These are phyloP conservation scores for Yponomeuta cagnagella DNA, from an alignment of 2,888 invertebrate species.

Conservation along the genomic window DNA sequence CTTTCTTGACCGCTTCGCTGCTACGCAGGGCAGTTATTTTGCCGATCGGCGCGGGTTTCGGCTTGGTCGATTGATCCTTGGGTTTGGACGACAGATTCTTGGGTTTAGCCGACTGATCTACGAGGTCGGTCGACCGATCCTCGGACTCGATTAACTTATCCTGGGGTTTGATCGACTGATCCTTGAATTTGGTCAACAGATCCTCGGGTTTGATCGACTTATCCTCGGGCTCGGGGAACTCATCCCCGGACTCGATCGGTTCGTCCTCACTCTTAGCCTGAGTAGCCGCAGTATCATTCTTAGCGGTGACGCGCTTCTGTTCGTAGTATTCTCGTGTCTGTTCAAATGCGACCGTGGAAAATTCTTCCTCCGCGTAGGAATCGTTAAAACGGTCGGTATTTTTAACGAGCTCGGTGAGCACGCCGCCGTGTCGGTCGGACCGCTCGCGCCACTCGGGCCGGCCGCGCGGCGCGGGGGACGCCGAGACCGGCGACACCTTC, in stretches of 20 bases:
- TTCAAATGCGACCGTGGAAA: slow-evolving; percentile 27
- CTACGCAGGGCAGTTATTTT: slow-evolving; percentile 69
- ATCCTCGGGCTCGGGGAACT: too few relatives aligned
- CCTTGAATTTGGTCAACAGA: too few relatives aligned
- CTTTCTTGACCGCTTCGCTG: slow-evolving; percentile 81
- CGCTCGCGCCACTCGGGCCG: slow-evolving; percentile 45
- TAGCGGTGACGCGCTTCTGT: slow-evolving; percentile 30
- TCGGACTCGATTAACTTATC: too few relatives aligned
- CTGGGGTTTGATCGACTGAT: too few relatives aligned
- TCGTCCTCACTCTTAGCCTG: slow-evolving; percentile 20
- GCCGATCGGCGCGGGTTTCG: slow-evolving; percentile 39
- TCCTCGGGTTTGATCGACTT: too few relatives aligned
- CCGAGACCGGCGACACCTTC: slow-evolving; percentile 78
- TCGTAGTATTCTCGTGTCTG: slow-evolving; percentile 25
- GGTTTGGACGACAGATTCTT: too few relatives aligned
- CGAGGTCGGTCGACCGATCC: slow-evolving; percentile 15
- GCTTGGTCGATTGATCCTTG: too few relatives aligned
- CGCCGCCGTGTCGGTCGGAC: slow-evolving; percentile 32
- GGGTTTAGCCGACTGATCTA: too few relatives aligned
- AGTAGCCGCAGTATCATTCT: slow-evolving; percentile 43
- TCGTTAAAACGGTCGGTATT: too few relatives aligned
- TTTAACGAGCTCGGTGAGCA: too few relatives aligned
- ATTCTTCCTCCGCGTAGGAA: slow-evolving; percentile 30
- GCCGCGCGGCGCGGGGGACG: slow-evolving; percentile 43
- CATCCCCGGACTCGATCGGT: too few relatives aligned